Evolutionary conservation across 2,888 invertebrate genomes (phyloP).

Genomic region (Pocota personata): DNA sequence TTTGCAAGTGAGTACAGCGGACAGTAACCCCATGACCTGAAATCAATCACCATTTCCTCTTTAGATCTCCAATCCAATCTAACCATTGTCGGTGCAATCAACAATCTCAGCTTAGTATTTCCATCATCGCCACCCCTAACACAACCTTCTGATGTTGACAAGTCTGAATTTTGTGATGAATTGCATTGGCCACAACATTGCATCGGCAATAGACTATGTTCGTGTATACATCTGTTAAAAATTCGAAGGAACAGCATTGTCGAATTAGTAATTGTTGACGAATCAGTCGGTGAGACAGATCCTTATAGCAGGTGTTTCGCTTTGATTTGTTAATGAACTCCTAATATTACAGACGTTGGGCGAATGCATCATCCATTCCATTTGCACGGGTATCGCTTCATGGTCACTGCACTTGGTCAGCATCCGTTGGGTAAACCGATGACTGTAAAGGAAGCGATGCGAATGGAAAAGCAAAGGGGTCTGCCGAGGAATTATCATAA

Average conservation of each 20-base stretch:
- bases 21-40: not conserved
- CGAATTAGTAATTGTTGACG: constrained; percentile 80
- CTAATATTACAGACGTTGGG: constrained; percentile 76
- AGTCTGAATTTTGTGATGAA: constrained; percentile 78
- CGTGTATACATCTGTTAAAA: constrained; percentile 77
- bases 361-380: constrained; percentile 81
- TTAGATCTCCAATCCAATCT: constrained; percentile 75
- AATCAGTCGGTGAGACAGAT: constrained; percentile 77
- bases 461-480: constrained; percentile 68
- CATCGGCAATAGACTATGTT: constrained; percentile 72
- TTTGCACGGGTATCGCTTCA: constrained; percentile 80
- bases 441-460: constrained; percentile 76
- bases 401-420: constrained; percentile 78
- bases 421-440: constrained; percentile 74
- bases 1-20: constrained; percentile 77
- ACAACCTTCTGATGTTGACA: constrained; percentile 83
- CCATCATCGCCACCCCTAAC: constrained; percentile 91
- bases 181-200: constrained; percentile 74
- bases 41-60: not conserved
- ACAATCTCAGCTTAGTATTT: constrained; percentile 89
- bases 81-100: constrained; percentile 84
- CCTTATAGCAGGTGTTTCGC: not conserved
- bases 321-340: constrained; percentile 28
- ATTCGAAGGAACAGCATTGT: constrained; percentile 76
- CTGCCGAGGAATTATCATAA: constrained; percentile 73